Evolutionary conservation across 1,140 invertebrate genomes (phyloP).

Genomic region (Drosophila kikkawai): DNA sequence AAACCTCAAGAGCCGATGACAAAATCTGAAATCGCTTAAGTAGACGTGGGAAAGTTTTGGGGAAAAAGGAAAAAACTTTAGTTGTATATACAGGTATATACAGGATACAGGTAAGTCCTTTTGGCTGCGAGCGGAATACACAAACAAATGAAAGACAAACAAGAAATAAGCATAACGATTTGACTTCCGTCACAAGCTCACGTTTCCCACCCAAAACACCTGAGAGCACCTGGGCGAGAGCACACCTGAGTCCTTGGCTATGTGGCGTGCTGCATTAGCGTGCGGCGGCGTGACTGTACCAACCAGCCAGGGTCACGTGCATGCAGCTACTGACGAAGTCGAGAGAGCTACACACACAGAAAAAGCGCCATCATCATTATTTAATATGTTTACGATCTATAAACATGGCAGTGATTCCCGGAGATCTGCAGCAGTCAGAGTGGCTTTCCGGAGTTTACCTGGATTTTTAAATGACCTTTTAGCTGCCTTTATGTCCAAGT

Average conservation of each 20-base stretch:
- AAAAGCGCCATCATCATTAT: slow-evolving; percentile 3
- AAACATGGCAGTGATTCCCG: not conserved
- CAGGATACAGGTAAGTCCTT: slow-evolving; percentile 15
- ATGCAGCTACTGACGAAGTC: slow-evolving; percentile 22
- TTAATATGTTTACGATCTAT: slow-evolving; percentile 14
- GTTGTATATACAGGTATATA: not conserved
- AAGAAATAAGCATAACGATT: slow-evolving; percentile 68
- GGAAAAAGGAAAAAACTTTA: not conserved
- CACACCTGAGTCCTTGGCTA: slow-evolving; percentile 1
- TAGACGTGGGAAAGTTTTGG: not conserved
- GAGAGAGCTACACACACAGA: not conserved
- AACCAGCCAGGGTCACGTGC: slow-evolving; percentile 48
- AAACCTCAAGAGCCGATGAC: not conserved
- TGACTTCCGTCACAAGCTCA: slow-evolving; percentile 33
- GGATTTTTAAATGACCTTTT: not conserved
- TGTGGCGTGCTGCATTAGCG: slow-evolving; percentile 23
- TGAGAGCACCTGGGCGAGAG: slow-evolving; percentile 9
- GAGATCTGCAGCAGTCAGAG: not conserved
- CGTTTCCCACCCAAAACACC: slow-evolving; percentile 13
- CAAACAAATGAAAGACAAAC: slow-evolving; percentile 53
- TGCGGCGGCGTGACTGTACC: slow-evolving; percentile 39
- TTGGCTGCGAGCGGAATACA: slow-evolving; percentile 22
- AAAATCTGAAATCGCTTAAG: slow-evolving; percentile 13
- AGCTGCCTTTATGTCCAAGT: not conserved
- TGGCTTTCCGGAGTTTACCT: not conserved